Percentiles rank a stretch among this genome's conserved stretches.
Evolutionary conservation across 2,888 invertebrate genomes (phyloP).

Genomic region (Ochropleura leucogaster): DNA sequence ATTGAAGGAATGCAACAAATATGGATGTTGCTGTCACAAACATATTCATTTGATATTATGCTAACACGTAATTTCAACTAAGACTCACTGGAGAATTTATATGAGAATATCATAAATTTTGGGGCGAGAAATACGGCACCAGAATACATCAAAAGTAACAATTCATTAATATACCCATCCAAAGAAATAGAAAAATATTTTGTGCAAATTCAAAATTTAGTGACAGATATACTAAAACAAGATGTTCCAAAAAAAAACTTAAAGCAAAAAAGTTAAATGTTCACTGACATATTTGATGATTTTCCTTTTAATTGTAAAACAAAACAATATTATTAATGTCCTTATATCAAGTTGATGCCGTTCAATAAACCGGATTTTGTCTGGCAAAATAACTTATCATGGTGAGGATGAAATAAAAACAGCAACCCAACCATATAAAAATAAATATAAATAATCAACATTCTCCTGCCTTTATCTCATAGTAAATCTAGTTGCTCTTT

Average conservation of each 20-base stretch:
- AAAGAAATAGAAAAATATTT: slow-evolving; percentile 11
- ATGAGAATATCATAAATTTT: slow-evolving; percentile 64
- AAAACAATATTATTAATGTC: not conserved
- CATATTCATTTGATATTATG: slow-evolving; percentile 24
- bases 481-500: no score
- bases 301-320: slow-evolving; percentile 3
- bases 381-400: no score
- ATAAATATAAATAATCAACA: no score
- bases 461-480: no score
- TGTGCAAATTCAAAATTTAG: slow-evolving; percentile 13
- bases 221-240: not conserved
- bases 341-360: no score
- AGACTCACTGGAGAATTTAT: slow-evolving; percentile 53
- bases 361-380: no score
- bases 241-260: slow-evolving; percentile 5
- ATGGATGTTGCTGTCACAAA: slow-evolving; percentile 20
- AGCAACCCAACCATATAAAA: no score
- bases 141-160: slow-evolving; percentile 4
- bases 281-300: slow-evolving; percentile 9
- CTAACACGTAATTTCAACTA: slow-evolving; percentile 19
- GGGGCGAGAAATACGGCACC: slow-evolving; percentile 60
- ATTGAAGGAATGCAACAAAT: slow-evolving; percentile 18
- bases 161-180: slow-evolving; percentile 3
- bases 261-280: not conserved
- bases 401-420: no score